These are phyloP conservation scores for Calliopum simillimum DNA, from an alignment of 2,888 invertebrate genomes.

Conservation along the genomic window DNA sequence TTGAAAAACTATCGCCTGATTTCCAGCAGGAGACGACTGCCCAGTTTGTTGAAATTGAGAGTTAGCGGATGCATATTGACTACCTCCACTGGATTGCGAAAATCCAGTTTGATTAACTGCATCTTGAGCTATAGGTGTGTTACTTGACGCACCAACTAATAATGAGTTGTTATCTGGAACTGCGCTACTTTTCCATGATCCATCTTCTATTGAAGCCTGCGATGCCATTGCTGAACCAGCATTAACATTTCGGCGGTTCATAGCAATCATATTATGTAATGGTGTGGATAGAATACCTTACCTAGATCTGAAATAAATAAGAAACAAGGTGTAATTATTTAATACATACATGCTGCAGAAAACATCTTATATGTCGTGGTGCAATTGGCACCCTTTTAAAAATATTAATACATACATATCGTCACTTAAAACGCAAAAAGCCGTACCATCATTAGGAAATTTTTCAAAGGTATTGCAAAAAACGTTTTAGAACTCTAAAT, in stretches of 20 bases:
- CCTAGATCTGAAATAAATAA: too few species aligned
- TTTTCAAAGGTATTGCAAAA: too few species aligned
- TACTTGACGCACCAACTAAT: constrained; percentile 75
- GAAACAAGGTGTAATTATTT: too few species aligned
- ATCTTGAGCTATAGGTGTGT: constrained; percentile 72
- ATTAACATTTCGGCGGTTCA: constrained; percentile 80
- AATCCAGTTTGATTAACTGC: constrained; percentile 75
- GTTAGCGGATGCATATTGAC: constrained; percentile 69
- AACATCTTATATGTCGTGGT: too few species aligned
- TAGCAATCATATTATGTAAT: constrained; percentile 71
- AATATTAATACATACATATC: too few species aligned
- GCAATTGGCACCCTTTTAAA: too few species aligned
- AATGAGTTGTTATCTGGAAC: constrained; percentile 74
- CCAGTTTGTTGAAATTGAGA: constrained; percentile 78
- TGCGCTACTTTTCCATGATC: constrained; percentile 84
- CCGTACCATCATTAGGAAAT: too few species aligned
- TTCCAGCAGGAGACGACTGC: constrained; percentile 81
- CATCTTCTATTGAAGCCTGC: constrained; percentile 82
- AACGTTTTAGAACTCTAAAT: too few species aligned
- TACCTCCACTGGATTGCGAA: constrained; percentile 67
- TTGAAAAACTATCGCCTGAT: constrained; percentile 73
- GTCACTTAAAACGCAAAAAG: too few species aligned
- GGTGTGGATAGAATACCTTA: too few species aligned
- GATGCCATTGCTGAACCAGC: constrained; percentile 73
- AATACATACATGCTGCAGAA: too few species aligned